Conservation (phyloP, 2,888 invertebrate genomes). For the Agrotis exclamationis region DNA sequence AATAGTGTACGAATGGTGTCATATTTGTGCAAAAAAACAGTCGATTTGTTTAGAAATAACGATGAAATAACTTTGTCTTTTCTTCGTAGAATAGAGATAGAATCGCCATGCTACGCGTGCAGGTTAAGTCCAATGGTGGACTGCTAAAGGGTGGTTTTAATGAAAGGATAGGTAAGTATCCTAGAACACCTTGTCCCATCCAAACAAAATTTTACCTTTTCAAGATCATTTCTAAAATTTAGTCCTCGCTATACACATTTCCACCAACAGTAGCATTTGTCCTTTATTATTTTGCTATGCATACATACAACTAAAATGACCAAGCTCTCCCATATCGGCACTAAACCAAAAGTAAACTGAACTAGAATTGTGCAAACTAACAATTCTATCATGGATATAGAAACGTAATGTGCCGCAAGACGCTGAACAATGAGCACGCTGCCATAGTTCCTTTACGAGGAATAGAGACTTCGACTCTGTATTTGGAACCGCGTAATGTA, state of each 20-base stretch:
- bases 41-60: too few relatives aligned
- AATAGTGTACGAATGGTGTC: too few relatives aligned
- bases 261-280: not conserved
- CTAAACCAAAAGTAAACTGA: conserved; percentile 42
- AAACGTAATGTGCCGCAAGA: conserved; percentile 58
- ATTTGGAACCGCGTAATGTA: conserved; percentile 43
- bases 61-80: too few relatives aligned
- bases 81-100: too few relatives aligned
- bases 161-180: too few relatives aligned
- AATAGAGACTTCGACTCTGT: conserved; percentile 33
- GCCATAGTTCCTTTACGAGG: conserved; percentile 48
- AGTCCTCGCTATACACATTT: not conserved
- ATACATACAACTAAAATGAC: conserved; percentile 45
- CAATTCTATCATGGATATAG: conserved; percentile 63
- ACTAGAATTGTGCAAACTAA: conserved; percentile 64
- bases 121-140: too few relatives aligned
- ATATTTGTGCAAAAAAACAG: too few relatives aligned
- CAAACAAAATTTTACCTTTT: not conserved
- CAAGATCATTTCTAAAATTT: too few relatives aligned
- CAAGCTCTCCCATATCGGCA: conserved; percentile 58
- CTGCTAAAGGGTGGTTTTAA: too few relatives aligned
- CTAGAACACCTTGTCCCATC: not conserved
- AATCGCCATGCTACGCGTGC: too few relatives aligned
- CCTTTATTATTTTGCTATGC: conserved; percentile 16
- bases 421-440: conserved; percentile 58